Percentiles rank a stretch among this genome's conserved stretches.
Evolutionary conservation across 2,797 vertebrate genomes (phyloP).

Genomic region (Apodemus agrarius): DNA sequence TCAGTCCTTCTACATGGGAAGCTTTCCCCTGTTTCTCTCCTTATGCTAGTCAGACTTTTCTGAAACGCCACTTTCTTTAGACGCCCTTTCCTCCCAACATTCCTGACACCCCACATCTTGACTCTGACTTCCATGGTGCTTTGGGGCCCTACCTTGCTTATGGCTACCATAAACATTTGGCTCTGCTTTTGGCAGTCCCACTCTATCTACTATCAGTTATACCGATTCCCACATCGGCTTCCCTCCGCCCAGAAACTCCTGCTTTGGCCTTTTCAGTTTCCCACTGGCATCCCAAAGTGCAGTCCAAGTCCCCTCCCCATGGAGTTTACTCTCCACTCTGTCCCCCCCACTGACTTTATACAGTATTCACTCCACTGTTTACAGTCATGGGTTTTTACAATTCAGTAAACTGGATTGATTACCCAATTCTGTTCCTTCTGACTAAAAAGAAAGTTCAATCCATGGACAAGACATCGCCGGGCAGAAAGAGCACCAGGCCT

Average conservation of each 20-base stretch:
- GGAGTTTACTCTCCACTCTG: neutral
- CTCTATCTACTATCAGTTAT: neutral
- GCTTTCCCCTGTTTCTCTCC: neutral
- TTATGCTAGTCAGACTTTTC: neutral
- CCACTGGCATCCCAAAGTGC: neutral
- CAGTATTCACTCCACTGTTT: neutral
- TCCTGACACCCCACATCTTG: neutral
- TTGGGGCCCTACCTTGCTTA: neutral
- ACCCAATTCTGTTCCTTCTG: neutral
- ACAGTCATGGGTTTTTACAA: neutral
- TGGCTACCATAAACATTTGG: neutral
- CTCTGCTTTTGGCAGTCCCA: neutral
- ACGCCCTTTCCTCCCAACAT: neutral
- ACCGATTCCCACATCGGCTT: neutral
- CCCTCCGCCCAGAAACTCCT: neutral
- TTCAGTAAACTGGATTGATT: neutral
- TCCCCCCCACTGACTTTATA: neutral
- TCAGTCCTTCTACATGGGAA: neutral
- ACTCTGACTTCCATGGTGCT: neutral
- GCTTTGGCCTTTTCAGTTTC: neutral
- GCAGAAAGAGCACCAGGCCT: neutral
- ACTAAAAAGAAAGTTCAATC: neutral
- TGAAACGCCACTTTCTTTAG: neutral
- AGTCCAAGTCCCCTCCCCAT: neutral
- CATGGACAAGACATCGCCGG: neutral